phyloP scores from a whole-genome alignment of 2,113 vertebrate genomes.

The Catharus fuscescens region DNA sequence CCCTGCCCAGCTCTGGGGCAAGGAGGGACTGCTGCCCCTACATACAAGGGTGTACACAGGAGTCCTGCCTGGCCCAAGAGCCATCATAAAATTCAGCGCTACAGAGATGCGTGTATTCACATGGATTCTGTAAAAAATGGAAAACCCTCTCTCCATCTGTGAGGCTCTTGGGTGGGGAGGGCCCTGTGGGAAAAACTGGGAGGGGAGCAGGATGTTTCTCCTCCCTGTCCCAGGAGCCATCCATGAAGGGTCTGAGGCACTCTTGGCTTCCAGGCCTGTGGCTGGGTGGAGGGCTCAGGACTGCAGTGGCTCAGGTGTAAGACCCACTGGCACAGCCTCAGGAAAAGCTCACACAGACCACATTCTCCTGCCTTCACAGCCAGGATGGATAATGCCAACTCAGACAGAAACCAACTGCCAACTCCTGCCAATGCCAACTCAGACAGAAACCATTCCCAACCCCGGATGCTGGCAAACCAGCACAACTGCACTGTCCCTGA shows the following conservation, averaged over 20 bases:
- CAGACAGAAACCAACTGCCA: too few species aligned
- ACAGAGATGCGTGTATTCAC: neutral
- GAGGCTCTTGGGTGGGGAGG: neutral
- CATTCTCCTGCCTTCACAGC: neutral
- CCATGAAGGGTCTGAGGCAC: neutral
- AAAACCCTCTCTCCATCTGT: neutral
- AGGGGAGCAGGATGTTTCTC: neutral
- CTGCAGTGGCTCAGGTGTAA: neutral
- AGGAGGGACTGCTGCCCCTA: neutral
- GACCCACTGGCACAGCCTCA: fast-evolving
- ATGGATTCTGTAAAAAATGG: fast-evolving
- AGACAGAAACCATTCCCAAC: neutral
- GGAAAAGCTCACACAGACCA: neutral
- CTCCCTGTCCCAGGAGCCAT: neutral
- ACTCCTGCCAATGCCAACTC: neutral
- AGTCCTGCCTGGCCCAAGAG: neutral
- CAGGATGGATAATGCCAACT: neutral
- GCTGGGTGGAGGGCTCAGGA: neutral
- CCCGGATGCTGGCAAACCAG: neutral
- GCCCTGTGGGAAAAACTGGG: neutral
- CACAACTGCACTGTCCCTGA: neutral
- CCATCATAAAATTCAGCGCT: neutral
- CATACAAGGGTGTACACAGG: fast-evolving
- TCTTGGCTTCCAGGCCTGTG: neutral
- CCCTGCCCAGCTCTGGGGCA: neutral